phyloP scores from a whole-genome alignment of 2,888 invertebrate genomes.

The Dimorphilus gyrociliatus region DNA sequence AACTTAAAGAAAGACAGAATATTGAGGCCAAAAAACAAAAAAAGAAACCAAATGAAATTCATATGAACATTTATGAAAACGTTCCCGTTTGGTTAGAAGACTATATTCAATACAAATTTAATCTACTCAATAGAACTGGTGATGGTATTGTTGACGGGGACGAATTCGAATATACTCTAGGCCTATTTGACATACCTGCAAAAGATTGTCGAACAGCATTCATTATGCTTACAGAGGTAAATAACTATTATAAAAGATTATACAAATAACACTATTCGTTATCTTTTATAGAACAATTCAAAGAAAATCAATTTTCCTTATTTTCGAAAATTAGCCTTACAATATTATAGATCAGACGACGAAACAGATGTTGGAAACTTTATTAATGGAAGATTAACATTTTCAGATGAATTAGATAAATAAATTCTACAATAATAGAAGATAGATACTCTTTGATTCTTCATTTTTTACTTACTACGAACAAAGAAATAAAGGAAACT shows the following conservation, averaged over 20 bases:
- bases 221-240: conserved; percentile 25
- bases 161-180: conserved; percentile 32
- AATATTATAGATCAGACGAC: conserved; percentile 30
- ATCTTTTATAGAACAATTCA: conserved; percentile 19
- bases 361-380: conserved; percentile 30
- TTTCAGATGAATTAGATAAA: conserved; percentile 9
- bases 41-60: no score
- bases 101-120: conserved; percentile 33
- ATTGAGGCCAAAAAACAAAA: no score
- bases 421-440: no score
- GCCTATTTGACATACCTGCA: conserved; percentile 25
- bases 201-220: conserved; percentile 26
- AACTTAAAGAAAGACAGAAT: no score
- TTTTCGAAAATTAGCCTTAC: conserved; percentile 22
- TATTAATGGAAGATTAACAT: conserved; percentile 28
- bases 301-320: conserved; percentile 22
- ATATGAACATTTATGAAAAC: conserved; percentile 1
- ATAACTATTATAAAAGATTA: conserved; percentile 2
- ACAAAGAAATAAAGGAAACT: no score
- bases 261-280: not conserved
- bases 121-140: conserved; percentile 28
- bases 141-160: conserved; percentile 29
- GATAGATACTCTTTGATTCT: no score
- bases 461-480: no score
- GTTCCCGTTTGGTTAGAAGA: conserved; percentile 30